Evolutionary conservation across 2,888 invertebrate species (phyloP).

Genomic region (Neria commutata): DNA sequence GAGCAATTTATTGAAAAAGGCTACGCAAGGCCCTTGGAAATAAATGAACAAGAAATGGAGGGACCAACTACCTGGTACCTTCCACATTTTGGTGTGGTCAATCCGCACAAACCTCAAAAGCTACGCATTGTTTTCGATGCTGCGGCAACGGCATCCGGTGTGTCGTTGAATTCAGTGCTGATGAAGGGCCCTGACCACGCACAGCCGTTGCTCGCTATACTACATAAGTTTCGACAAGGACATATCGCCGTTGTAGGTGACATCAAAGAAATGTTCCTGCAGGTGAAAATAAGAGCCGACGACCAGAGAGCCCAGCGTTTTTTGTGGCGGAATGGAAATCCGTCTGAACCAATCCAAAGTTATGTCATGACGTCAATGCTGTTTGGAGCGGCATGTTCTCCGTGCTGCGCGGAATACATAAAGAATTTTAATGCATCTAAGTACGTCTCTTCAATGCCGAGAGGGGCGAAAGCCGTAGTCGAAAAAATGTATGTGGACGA

Average conservation of each 20-base stretch:
- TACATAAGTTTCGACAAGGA: conserved; percentile 43
- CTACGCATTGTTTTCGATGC: conserved; percentile 45
- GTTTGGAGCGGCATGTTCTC: conserved; percentile 32
- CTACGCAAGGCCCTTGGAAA: conserved; percentile 16
- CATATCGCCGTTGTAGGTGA: conserved; percentile 41
- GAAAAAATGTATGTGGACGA: conserved; percentile 28
- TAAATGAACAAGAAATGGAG: not conserved
- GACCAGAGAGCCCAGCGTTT: conserved; percentile 41
- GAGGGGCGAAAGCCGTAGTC: conserved; percentile 27
- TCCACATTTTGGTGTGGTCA: conserved; percentile 22
- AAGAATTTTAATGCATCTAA: conserved; percentile 40
- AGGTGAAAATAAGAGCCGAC: conserved; percentile 35
- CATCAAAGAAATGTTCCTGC: conserved; percentile 50
- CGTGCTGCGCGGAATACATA: conserved; percentile 40
- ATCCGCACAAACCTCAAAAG: conserved; percentile 39
- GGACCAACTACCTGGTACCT: conserved; percentile 13
- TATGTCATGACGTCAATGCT: conserved; percentile 25
- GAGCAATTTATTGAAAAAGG: conserved; percentile 23
- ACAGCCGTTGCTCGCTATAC: conserved; percentile 37
- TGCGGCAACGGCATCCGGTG: conserved; percentile 36
- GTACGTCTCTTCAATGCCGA: conserved; percentile 21
- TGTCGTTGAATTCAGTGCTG: conserved; percentile 39
- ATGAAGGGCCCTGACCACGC: conserved; percentile 43
- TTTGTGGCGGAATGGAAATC: conserved; percentile 17
- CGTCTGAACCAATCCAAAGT: not conserved